Base-by-base conservation (phyloP, 2,113 vertebrate species). In the Monopterus albus region DNA sequence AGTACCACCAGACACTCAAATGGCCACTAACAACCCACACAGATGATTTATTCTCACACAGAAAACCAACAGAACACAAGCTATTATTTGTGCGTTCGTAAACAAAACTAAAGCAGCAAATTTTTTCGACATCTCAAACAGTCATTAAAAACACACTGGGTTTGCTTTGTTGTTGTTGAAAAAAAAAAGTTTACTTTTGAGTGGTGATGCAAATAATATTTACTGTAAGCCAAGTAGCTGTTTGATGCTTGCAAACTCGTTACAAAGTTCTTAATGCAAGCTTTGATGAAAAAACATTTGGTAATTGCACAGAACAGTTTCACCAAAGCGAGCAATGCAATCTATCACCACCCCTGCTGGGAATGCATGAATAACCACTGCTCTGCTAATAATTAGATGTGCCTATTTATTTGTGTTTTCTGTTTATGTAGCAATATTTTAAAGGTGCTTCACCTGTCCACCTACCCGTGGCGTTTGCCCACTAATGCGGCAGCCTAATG, bases 401-500 rank as follows among this genome's bases (percentile, higher is more conserved):
- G n/a, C n/a, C n/a, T n/a, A n/a, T n/a, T n/a, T n/a, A n/a, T n/a
- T n/a, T n/a, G n/a, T n/a, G n/a, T n/a, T n/a, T n/a, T n/a, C n/a
- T n/a, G n/a, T n/a, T n/a, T n/a, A n/a, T n/a, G n/a, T n/a, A n/a
- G n/a, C n/a, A n/a, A n/a, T n/a, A n/a, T 40, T 82, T 2, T 55
- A 78, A 39, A 65, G 13, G 56, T 46, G 66, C 42, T 65, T 77
- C 66, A 80, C 43, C 68, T 69, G 67, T 72, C 80, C 78, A 77
- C 80, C 78, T 67, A 73, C 60, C 43, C 38, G 14, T 61, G 28
- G 51, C 39, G 73, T 68, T 66, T 39, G 36, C 52, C 42, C 69
- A 73, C 78, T 75, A 83, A 81, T 75, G n/a, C n/a, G 62, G 49
- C 21, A 38, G 35, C 50, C 38, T 79, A 72, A 82, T 82, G 78